Evolutionary conservation across 1,140 invertebrate genomes (phyloP).

Genomic region (Drosophila arizonae): DNA sequence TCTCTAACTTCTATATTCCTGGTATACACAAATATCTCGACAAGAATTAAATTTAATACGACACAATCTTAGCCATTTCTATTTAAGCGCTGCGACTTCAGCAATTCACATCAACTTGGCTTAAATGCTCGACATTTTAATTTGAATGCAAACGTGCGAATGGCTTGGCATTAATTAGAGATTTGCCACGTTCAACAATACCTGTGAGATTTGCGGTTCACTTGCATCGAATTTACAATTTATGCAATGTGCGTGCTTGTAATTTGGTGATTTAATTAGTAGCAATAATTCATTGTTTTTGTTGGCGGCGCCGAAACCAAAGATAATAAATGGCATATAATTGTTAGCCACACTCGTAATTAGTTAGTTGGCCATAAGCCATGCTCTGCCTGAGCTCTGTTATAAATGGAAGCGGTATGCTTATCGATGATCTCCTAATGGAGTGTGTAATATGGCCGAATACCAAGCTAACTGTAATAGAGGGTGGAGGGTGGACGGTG

Average conservation of each 20-base stretch:
- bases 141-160: slow-evolving; percentile 17
- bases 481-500: neutral
- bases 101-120: slow-evolving; percentile 26
- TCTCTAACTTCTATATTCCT: too few species aligned
- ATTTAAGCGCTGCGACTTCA: slow-evolving; percentile 1
- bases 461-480: slow-evolving; percentile 4
- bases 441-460: slow-evolving; percentile 57
- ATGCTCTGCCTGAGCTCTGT: slow-evolving; percentile 21
- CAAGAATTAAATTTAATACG: slow-evolving; percentile 8
- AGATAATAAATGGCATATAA: slow-evolving; percentile 78
- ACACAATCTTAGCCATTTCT: neutral
- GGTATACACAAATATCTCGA: neutral
- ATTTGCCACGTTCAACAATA: slow-evolving; percentile 21
- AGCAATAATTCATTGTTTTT: slow-evolving; percentile 72
- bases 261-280: slow-evolving; percentile 81
- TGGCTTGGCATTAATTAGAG: slow-evolving; percentile 22
- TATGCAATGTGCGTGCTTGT: slow-evolving; percentile 74
- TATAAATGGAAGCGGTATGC: slow-evolving; percentile 24
- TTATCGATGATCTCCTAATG: slow-evolving; percentile 70
- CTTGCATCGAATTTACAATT: slow-evolving; percentile 62
- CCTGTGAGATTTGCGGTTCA: slow-evolving; percentile 29
- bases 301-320: slow-evolving; percentile 30
- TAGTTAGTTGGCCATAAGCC: slow-evolving; percentile 37
- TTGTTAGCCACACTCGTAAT: slow-evolving; percentile 63
- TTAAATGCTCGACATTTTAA: neutral